A percentile compares a stretch with the other conserved stretches of the same genome.
Evolutionary conservation across 2,113 vertebrate genomes (phyloP).

Genomic region (Progne subis): DNA sequence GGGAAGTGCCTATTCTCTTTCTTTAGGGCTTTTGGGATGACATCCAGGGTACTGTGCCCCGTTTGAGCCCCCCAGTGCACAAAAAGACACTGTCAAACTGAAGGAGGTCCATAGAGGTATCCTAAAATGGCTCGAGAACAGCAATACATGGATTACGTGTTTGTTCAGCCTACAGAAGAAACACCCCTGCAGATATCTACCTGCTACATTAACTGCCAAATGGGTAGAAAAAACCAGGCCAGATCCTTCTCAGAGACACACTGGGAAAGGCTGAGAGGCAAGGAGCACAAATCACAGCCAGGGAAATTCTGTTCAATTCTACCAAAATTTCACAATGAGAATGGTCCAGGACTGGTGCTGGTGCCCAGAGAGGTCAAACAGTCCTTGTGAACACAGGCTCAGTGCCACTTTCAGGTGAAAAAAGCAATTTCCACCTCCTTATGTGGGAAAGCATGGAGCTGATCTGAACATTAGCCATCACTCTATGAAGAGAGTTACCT

Average conservation of each 20-base stretch:
- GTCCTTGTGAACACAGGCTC: neutral
- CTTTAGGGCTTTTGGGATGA: neutral
- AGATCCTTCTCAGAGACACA: neutral
- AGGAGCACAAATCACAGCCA: neutral
- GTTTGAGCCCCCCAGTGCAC: neutral
- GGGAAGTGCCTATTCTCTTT: neutral
- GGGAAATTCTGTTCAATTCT: neutral
- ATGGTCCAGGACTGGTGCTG: neutral
- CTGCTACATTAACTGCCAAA: neutral
- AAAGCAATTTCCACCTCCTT: neutral
- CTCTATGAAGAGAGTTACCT: neutral
- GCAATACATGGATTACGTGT: neutral
- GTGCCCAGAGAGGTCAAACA: neutral
- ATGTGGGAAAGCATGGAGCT: neutral
- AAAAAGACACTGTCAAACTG: neutral
- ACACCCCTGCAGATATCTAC: too few species aligned
- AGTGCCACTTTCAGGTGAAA: neutral
- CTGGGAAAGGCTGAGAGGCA: neutral
- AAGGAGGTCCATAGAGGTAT: neutral
- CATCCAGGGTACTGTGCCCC: neutral
- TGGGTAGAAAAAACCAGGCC: neutral
- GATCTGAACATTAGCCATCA: neutral
- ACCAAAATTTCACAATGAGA: neutral
- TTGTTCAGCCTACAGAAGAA: neutral
- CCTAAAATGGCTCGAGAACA: neutral